Evolutionary conservation across 1,140 invertebrate species (phyloP).

Genomic region (Drepana arcuata): DNA sequence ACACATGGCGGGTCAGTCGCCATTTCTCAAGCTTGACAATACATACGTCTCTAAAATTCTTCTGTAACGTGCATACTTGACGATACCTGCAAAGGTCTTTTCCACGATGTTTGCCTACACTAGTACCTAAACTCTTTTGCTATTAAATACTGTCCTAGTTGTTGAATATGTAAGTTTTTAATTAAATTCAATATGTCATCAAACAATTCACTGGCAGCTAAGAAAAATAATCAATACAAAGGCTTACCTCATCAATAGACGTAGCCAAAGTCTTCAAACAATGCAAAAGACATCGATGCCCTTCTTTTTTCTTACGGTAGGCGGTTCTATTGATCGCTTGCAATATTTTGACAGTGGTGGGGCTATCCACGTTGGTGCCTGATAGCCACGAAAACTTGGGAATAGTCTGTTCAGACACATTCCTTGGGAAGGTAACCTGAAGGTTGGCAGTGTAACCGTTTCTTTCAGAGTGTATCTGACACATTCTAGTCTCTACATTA

Average conservation of each 20-base stretch:
- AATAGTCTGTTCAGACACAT: conserved; percentile 75
- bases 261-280: conserved; percentile 64
- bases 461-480: conserved; percentile 81
- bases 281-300: conserved; percentile 57
- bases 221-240: no score
- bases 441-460: conserved; percentile 83
- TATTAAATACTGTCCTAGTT: no score
- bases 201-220: background rate
- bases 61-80: no score
- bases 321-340: conserved; percentile 66
- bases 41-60: background rate
- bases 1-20: background rate
- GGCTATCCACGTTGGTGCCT: conserved; percentile 63
- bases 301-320: conserved; percentile 58
- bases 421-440: conserved; percentile 84
- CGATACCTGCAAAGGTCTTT: no score
- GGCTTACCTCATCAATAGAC: conserved; percentile 61
- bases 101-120: no score
- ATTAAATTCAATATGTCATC: no score
- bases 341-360: conserved; percentile 65
- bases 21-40: background rate
- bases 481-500: conserved; percentile 79
- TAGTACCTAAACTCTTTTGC: no score
- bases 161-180: no score
- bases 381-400: conserved; percentile 66